Evolutionary conservation across 2,888 invertebrate species (phyloP), one percentile per base, ranked within the genome.

Genomic region (Achlya flavicornis): DNA sequence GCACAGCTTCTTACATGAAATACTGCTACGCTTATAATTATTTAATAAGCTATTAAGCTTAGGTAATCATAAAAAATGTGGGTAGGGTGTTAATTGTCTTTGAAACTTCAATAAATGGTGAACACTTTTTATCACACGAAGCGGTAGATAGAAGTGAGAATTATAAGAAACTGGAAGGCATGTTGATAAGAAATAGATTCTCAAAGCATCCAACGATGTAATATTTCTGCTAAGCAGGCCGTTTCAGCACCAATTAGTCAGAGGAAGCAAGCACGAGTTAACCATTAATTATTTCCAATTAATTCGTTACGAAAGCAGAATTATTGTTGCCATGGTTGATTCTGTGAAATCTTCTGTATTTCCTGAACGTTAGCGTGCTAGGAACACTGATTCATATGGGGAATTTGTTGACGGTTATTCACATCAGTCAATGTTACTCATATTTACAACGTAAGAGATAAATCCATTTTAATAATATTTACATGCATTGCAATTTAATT

Each of bases 231-330:
- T 63, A 65, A 67, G 62, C 70, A 68, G 68, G 64, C 63, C 16
- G 59, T 66, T 64, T 61, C 65, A 62, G 64, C 63, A 63, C 65
- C 62, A 68, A 72, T 72, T 75, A 72, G 64, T 61, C 38, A 66
- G 61, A 75, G 68, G 74, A 73, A 73, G 67, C 66, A 65, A 69
- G 68, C 71, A 58, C 38, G 33, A 66, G 66, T 67, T 67, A 63
- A 70, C 69, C 62, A 70, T 65, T 67, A 68, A 74, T 76, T 67
- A 68, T 63, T 66, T 61, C 46, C 62, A 76, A 75, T 76, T 72
- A 65, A 64, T 68, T 71, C 67, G 65, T 72, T 69, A 70, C 65
- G 68, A 72, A 72, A 72, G 65, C 69, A 66, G 68, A 66, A 69
- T 73, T 73, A 62, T 66, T 57, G 64, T 67, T 61, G 61, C 58